These are phyloP conservation scores for Lophochroa leadbeateri DNA, from an alignment of 2,113 vertebrate genomes.

Conservation along the genomic window DNA sequence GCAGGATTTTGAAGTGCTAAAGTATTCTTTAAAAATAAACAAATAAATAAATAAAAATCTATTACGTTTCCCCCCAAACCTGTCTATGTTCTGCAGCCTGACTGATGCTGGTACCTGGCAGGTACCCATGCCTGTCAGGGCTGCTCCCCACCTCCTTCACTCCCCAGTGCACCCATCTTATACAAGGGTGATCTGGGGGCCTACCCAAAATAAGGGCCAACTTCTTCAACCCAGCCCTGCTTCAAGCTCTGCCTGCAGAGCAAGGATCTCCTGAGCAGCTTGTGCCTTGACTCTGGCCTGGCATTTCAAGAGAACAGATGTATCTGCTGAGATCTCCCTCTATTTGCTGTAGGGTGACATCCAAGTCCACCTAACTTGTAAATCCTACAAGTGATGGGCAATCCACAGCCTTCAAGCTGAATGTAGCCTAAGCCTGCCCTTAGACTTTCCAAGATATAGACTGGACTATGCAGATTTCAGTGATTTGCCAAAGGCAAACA, in stretches of 20 bases:
- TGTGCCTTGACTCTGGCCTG: not conserved
- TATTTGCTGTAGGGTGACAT: not conserved
- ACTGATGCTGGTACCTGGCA: not conserved
- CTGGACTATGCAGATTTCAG: not conserved
- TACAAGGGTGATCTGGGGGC: not conserved
- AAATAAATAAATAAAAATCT: not conserved
- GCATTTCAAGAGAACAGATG: not conserved
- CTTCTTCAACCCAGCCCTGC: not conserved
- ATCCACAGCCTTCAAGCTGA: not conserved
- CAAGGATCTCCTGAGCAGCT: not conserved
- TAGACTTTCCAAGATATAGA: not conserved
- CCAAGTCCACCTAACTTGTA: not conserved
- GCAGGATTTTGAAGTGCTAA: not conserved
- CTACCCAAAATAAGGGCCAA: not conserved
- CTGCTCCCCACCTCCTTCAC: not conserved
- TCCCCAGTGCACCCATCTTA: not conserved
- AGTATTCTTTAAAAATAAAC: not conserved
- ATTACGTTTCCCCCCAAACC: not conserved
- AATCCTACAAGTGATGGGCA: not conserved
- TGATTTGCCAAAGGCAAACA: not conserved
- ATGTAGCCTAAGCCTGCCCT: not conserved
- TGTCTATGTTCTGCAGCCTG: not conserved
- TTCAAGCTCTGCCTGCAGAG: not conserved
- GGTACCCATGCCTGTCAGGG: not conserved
- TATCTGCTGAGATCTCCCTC: not conserved